phyloP scores from a whole-genome alignment of 2,888 invertebrate genomes.

The Drymonia ruficornis region DNA sequence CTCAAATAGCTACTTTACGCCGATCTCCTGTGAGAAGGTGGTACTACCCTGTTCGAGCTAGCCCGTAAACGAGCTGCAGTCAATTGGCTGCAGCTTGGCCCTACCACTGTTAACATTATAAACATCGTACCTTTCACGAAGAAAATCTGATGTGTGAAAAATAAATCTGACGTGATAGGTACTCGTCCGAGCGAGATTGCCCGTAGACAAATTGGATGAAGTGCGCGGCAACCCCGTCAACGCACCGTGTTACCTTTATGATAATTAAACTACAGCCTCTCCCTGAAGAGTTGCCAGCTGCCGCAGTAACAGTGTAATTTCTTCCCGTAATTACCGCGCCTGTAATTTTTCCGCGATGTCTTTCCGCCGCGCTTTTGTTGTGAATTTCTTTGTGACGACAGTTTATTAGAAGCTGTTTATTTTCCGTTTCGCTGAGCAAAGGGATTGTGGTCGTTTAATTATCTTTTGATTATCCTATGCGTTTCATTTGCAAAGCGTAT shows the following conservation, averaged over 20 bases:
- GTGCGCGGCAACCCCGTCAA: not conserved
- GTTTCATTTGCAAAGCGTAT: not conserved
- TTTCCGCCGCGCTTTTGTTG: constrained; percentile 5
- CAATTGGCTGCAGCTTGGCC: too few relatives aligned
- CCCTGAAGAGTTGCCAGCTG: constrained; percentile 4
- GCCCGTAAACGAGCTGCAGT: too few relatives aligned
- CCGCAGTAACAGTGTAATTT: constrained; percentile 5
- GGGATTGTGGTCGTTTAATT: constrained; percentile 1
- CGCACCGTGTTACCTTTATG: constrained; percentile 1
- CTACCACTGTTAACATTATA: too few relatives aligned
- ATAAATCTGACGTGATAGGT: constrained; percentile 8
- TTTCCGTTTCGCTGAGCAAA: constrained; percentile 2
- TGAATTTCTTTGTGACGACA: constrained; percentile 5
- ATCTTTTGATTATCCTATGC: not conserved
- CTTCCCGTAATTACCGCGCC: constrained; percentile 7
- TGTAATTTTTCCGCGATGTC: constrained; percentile 12
- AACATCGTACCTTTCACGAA: too few relatives aligned
- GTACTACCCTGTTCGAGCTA: too few relatives aligned
- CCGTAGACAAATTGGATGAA: not conserved
- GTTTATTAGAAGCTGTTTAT: constrained; percentile 1
- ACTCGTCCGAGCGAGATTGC: not conserved
- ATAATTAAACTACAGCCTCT: constrained; percentile 14
- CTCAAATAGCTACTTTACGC: too few relatives aligned
- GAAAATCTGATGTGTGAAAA: too few relatives aligned
- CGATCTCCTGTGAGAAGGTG: too few relatives aligned